phyloP scores from a whole-genome alignment of 2,113 vertebrate species.

The Benitochromis conjunctus region DNA sequence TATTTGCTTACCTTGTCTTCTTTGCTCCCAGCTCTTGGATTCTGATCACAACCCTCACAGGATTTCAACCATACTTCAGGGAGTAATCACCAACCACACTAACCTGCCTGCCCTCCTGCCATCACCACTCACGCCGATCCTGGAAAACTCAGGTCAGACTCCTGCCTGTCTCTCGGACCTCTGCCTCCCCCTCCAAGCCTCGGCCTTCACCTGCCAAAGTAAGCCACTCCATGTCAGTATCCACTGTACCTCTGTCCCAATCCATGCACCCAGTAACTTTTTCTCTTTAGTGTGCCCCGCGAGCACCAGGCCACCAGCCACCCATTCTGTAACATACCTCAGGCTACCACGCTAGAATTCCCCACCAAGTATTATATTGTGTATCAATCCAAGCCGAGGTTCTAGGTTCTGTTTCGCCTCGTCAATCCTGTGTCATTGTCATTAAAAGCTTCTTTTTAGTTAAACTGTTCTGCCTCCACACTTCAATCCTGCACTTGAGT shows the following conservation, averaged over 20 bases:
- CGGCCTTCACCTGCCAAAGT: not conserved
- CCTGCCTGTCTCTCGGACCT: not conserved
- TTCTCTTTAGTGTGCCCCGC: not conserved
- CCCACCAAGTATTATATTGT: not conserved
- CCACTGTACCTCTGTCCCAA: not conserved
- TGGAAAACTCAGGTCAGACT: not conserved
- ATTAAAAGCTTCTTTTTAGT: not conserved
- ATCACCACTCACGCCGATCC: not conserved
- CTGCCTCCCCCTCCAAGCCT: not conserved
- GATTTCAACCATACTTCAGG: not conserved
- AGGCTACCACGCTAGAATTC: not conserved
- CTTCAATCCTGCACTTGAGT: not conserved
- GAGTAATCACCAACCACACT: not conserved
- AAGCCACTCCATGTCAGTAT: not conserved
- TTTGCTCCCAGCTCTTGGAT: not conserved
- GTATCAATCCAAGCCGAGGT: not conserved
- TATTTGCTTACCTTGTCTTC: not conserved
- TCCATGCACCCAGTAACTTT: not conserved
- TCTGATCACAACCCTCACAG: not conserved
- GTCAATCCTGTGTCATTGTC: not conserved
- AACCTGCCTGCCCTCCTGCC: not conserved
- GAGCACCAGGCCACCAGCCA: not conserved
- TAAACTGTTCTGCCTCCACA: not conserved
- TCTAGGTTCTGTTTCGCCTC: not conserved
- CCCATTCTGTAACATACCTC: not conserved